Conservation (phyloP, 2,888 invertebrate genomes). For the Listrodromus nycthemerus region DNA sequence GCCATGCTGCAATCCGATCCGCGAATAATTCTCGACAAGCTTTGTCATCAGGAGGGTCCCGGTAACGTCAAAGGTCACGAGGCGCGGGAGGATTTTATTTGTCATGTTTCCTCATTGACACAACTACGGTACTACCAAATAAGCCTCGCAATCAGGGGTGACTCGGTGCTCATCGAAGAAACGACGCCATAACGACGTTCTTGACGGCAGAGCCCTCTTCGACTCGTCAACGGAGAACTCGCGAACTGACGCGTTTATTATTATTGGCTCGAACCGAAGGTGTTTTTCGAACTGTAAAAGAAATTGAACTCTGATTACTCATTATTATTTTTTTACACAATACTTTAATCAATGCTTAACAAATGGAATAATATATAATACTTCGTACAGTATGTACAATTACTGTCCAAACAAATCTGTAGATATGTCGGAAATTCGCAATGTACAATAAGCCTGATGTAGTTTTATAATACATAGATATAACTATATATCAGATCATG, state of each 20-base stretch:
- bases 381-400: conserved; percentile 79
- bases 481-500: conserved; percentile 75
- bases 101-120: conserved; percentile 38
- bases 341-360: conserved; percentile 81
- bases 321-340: conserved; percentile 75
- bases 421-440: conserved; percentile 73
- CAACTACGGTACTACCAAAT: neutral
- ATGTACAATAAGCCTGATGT: conserved; percentile 77
- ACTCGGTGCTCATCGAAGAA: conserved; percentile 8
- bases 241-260: conserved; percentile 10
- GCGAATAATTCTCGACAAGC: conserved; percentile 87
- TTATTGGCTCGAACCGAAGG: conserved; percentile 8
- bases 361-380: conserved; percentile 83
- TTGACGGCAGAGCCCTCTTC: neutral
- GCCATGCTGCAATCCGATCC: conserved; percentile 90
- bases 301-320: neutral
- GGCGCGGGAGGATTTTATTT: conserved; percentile 84
- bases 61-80: conserved; percentile 95
- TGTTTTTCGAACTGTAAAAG: conserved; percentile 23
- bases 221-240: neutral
- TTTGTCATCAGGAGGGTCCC: conserved; percentile 89
- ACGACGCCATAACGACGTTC: neutral
- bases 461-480: conserved; percentile 33
- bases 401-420: conserved; percentile 70
- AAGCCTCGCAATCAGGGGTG: neutral